Evolutionary conservation across 2,888 invertebrate genomes (phyloP).

Genomic region (Melanophora roralis): DNA sequence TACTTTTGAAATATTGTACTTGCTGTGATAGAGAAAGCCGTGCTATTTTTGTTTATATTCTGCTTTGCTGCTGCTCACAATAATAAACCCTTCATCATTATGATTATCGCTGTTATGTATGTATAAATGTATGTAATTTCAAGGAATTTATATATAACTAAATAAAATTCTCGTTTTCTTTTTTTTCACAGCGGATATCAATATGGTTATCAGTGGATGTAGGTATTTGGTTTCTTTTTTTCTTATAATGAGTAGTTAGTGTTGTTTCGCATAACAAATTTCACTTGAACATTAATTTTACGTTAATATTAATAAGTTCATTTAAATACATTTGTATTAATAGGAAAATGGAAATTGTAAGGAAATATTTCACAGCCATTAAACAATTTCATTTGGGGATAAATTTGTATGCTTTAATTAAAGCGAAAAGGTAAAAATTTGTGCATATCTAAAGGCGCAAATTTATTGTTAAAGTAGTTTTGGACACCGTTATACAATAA

Average conservation of each 20-base stretch:
- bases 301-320: neutral
- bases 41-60: neutral
- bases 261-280: neutral
- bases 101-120: neutral
- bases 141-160: conserved; percentile 35
- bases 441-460: neutral
- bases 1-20: neutral
- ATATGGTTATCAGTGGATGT: conserved; percentile 68
- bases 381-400: neutral
- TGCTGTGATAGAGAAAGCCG: neutral
- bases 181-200: conserved; percentile 66
- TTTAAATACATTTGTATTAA: neutral
- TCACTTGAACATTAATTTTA: neutral
- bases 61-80: neutral
- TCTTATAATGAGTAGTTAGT: neutral
- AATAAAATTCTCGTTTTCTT: conserved; percentile 18
- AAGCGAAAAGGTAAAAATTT: neutral
- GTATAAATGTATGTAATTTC: no score
- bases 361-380: neutral
- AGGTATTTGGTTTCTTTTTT: conserved; percentile 61
- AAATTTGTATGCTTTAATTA: neutral
- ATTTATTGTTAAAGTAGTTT: no score
- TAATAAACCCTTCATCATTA: conserved; percentile 41
- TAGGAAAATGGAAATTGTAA: neutral
- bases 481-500: no score